Conservation (phyloP, 2,797 vertebrate genomes). For the Cygnus olor region DNA sequence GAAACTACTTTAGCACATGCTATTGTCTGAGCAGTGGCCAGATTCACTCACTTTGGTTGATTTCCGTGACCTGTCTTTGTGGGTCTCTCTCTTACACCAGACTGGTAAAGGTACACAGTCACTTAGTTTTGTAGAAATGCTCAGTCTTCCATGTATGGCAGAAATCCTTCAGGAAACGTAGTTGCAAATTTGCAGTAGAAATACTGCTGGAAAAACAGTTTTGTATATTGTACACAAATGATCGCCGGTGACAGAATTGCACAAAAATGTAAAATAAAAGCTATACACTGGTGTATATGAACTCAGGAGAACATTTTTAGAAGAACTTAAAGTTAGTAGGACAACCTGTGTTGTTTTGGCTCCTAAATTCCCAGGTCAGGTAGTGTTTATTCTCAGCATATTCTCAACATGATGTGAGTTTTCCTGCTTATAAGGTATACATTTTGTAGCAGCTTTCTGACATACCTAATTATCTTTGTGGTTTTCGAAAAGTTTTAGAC, state of each 20-base stretch:
- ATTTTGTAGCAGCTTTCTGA: background rate
- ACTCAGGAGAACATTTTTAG: background rate
- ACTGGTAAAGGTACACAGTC: too few relatives aligned
- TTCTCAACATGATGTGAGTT: background rate
- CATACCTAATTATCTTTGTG: background rate
- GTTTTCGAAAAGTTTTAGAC: background rate
- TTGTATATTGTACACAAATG: background rate
- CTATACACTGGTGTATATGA: background rate
- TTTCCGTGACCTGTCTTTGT: background rate
- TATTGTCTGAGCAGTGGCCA: background rate
- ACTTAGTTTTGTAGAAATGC: background rate
- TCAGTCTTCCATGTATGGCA: background rate
- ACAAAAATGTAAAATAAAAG: background rate
- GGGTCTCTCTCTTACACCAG: background rate
- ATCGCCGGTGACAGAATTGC: background rate
- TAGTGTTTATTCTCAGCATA: background rate
- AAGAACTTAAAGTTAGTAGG: background rate
- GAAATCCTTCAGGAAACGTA: background rate
- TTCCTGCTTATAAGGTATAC: background rate
- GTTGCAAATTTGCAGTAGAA: background rate
- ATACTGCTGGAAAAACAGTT: background rate
- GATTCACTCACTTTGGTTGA: background rate
- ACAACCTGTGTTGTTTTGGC: background rate
- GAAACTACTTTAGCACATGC: fast-evolving
- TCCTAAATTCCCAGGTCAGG: background rate